These are phyloP conservation scores for Cirrhinus molitorella DNA, from an alignment of 2,797 vertebrate species.

Conservation along the genomic window DNA sequence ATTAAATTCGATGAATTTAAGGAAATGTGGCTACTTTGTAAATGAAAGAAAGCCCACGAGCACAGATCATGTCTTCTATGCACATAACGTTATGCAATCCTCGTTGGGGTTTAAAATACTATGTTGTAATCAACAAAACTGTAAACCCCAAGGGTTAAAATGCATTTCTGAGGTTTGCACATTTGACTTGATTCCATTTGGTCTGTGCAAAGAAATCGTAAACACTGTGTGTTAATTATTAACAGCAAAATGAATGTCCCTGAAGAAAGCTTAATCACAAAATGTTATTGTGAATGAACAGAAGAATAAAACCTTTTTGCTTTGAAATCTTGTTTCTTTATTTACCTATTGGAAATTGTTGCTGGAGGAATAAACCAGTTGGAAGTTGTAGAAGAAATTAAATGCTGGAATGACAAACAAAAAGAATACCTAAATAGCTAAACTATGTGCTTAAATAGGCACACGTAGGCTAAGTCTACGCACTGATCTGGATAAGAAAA, in stretches of 20 bases:
- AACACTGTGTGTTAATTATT: conserved; percentile 83
- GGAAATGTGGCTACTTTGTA: conserved; percentile 53
- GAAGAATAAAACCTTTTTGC: conserved; percentile 41
- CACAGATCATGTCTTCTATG: conserved; percentile 74
- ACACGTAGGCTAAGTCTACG: background rate
- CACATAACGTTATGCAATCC: conserved; percentile 77
- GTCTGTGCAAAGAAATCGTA: conserved; percentile 84
- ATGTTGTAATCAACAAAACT: conserved; percentile 81
- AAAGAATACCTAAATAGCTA: background rate
- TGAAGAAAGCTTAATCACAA: background rate
- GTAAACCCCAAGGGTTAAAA: conserved; percentile 84
- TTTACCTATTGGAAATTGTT: background rate
- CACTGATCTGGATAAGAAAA: background rate
- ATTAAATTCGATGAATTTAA: conserved; percentile 47
- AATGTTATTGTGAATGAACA: conserved; percentile 32
- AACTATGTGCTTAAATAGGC: background rate
- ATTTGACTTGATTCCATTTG: conserved; percentile 79
- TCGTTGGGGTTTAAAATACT: conserved; percentile 80
- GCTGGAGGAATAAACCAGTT: background rate
- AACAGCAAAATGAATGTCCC: conserved; percentile 42
- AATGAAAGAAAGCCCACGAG: conserved; percentile 55
- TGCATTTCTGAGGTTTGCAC: conserved; percentile 82
- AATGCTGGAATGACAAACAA: background rate
- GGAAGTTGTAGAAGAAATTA: background rate
- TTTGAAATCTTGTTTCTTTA: background rate